Evolutionary conservation across 2,888 invertebrate genomes (phyloP).

Genomic region (Agonopterix arenella): DNA sequence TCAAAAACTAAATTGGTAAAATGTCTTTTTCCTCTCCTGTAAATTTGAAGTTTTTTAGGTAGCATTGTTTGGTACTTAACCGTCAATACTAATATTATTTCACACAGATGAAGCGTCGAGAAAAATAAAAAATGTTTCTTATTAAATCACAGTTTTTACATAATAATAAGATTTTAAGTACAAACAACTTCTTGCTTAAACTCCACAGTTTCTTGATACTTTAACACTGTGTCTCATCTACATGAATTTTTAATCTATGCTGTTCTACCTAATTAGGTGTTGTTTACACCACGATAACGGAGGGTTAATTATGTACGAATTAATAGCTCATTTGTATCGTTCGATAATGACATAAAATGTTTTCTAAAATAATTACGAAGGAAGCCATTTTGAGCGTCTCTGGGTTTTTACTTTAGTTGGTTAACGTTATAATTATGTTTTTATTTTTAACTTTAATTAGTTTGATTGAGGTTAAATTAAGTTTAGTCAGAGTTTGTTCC

Average conservation of each 20-base stretch:
- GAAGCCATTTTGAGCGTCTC: slow-evolving; percentile 1
- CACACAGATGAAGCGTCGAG: too few species aligned
- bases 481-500: too few species aligned
- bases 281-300: slow-evolving; percentile 36
- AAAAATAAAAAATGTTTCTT: too few species aligned
- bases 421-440: not conserved
- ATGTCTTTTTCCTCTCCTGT: too few species aligned
- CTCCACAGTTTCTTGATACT: too few species aligned
- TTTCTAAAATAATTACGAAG: slow-evolving; percentile 30
- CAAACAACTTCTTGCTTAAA: too few species aligned
- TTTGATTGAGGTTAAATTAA: not conserved
- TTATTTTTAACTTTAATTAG: not conserved
- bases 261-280: slow-evolving; percentile 33
- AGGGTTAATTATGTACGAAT: slow-evolving; percentile 45
- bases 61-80: too few species aligned
- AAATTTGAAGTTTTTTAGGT: too few species aligned
- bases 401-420: not conserved
- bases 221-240: not conserved
- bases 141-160: too few species aligned
- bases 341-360: slow-evolving; percentile 24
- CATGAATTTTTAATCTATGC: not conserved
- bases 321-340: slow-evolving; percentile 53
- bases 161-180: too few species aligned
- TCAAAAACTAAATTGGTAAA: too few species aligned
- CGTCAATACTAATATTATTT: too few species aligned